Evolutionary conservation across 2,113 vertebrate genomes (phyloP).

Genomic region (Pedionomus torquatus): DNA sequence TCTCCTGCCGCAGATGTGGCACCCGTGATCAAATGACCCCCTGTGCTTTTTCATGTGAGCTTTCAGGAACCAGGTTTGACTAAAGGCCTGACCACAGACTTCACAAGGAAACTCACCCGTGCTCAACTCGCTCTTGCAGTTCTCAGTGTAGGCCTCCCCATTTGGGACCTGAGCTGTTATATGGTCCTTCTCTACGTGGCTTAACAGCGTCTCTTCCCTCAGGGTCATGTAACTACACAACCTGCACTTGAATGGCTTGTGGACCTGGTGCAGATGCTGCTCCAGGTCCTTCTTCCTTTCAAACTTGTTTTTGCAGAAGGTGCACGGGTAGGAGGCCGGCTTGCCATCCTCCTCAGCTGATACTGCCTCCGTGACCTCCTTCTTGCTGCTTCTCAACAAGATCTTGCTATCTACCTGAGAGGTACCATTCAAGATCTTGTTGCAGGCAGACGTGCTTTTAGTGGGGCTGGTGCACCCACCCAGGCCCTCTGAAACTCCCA

Average conservation of each 20-base stretch:
- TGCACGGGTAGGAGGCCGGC: slow-evolving; percentile 65
- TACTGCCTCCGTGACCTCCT: slow-evolving; percentile 52
- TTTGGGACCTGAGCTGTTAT: slow-evolving; percentile 84
- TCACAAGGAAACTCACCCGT: slow-evolving; percentile 87
- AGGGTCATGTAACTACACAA: slow-evolving; percentile 85
- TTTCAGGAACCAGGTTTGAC: slow-evolving; percentile 93
- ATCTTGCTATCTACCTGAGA: slow-evolving; percentile 78
- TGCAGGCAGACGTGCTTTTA: slow-evolving; percentile 90
- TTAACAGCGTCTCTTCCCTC: slow-evolving; percentile 88
- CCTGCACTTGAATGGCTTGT: slow-evolving; percentile 86
- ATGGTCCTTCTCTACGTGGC: slow-evolving; percentile 90
- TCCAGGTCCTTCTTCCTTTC: slow-evolving; percentile 81
- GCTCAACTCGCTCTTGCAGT: slow-evolving; percentile 73
- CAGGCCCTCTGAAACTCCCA: slow-evolving; percentile 85
- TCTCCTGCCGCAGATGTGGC: slow-evolving; percentile 90
- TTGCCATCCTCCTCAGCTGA: slow-evolving; percentile 10
- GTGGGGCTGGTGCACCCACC: slow-evolving; percentile 89
- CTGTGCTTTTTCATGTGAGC: slow-evolving; percentile 96
- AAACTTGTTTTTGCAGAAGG: slow-evolving; percentile 81
- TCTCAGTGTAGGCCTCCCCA: slow-evolving; percentile 66
- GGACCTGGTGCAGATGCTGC: slow-evolving; percentile 79
- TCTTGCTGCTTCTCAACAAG: slow-evolving; percentile 83
- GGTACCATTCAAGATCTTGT: slow-evolving; percentile 83
- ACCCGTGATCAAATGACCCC: slow-evolving; percentile 90
- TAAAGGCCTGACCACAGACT: slow-evolving; percentile 91